Percentiles rank a stretch among this genome's conserved stretches.
Evolutionary conservation across 2,113 vertebrate species (phyloP).

Genomic region (Pteropus alecto): DNA sequence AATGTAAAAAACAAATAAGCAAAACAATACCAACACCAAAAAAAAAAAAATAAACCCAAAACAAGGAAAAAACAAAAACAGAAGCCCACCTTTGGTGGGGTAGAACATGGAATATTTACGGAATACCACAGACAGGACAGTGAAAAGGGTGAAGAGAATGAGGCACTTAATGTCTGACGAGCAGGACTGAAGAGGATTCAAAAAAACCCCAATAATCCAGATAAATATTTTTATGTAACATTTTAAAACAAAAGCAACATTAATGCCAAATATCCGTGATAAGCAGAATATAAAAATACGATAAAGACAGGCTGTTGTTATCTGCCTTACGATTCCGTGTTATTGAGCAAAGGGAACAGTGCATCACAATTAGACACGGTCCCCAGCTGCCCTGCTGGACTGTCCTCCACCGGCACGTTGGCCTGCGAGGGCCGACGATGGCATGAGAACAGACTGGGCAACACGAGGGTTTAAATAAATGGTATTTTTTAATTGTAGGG

Average conservation of each 20-base stretch:
- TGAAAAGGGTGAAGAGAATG: fast-evolving
- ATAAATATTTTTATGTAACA: neutral
- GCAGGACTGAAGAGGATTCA: neutral
- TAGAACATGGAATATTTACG: neutral
- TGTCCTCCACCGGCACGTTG: fast-evolving
- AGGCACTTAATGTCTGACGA: neutral
- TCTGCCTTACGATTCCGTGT: fast-evolving
- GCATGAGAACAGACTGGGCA: fast-evolving
- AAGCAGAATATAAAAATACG: neutral
- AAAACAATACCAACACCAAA: too few relatives aligned
- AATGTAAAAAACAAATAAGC: too few relatives aligned
- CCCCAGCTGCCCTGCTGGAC: fast-evolving
- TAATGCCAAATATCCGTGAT: neutral
- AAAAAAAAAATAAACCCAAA: too few relatives aligned
- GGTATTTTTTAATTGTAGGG: too few relatives aligned
- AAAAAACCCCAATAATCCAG: neutral
- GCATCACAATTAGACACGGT: fast-evolving
- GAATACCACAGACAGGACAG: fast-evolving
- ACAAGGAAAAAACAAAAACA: too few relatives aligned
- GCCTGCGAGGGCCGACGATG: fast-evolving
- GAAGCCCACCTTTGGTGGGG: fast-evolving
- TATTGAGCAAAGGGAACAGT: fast-evolving
- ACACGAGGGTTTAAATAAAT: fast-evolving
- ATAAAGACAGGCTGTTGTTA: neutral
- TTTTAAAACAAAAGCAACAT: neutral